Evolutionary conservation across 2,113 vertebrate species (phyloP).

Genomic region (Myocastor coypus): DNA sequence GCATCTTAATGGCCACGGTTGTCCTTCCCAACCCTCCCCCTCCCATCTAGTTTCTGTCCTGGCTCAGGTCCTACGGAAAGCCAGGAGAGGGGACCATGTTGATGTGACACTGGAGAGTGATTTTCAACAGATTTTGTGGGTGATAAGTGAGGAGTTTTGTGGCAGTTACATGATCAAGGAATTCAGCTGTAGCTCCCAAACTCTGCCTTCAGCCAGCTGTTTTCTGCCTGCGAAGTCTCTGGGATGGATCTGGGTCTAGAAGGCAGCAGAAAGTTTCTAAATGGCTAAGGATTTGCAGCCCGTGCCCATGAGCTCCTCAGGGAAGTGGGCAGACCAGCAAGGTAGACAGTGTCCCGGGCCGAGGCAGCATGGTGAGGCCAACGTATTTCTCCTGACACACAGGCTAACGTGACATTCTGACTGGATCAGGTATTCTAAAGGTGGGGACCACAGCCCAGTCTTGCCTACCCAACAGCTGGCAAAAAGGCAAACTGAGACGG

Average conservation of each 20-base stretch:
- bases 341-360: neutral
- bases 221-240: neutral
- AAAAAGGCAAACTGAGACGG: neutral
- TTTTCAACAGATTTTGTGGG: neutral
- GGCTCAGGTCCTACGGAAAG: neutral
- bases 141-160: neutral
- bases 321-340: neutral
- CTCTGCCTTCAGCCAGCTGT: neutral
- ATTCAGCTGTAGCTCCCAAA: neutral
- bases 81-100: neutral
- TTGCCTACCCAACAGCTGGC: fast-evolving
- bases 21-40: neutral
- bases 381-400: neutral
- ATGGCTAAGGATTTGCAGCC: neutral
- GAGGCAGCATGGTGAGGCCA: neutral
- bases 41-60: neutral
- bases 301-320: neutral
- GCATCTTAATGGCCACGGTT: neutral
- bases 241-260: neutral
- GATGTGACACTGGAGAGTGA: neutral
- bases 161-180: neutral
- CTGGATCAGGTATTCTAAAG: neutral
- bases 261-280: neutral
- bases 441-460: neutral
- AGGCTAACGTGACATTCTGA: neutral